Base-by-base conservation (phyloP, 2,888 invertebrate species). In the Galerucella pusilla region DNA sequence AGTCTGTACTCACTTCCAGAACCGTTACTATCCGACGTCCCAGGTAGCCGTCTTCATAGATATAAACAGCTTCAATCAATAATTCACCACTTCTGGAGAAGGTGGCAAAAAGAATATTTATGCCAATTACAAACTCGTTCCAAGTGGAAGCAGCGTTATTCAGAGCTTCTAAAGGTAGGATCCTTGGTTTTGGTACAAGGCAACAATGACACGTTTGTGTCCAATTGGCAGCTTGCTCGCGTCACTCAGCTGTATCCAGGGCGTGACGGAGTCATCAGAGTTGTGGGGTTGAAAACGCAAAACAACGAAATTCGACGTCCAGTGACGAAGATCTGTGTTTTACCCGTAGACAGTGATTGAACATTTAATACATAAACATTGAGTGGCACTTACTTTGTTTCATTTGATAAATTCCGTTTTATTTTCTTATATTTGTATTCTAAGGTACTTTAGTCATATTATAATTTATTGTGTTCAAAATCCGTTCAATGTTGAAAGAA, bases 171-270 rank as follows among this genome's bases (percentile, higher is more conserved):
- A 2, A 54, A 54, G 16, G 5, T 54, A n/a, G 14, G 54, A 54
- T 54, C n/a, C 54, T 14, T 54, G 54, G n/a, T 54, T n/a, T 5
- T n/a, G n/a, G 54, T 54, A n/a, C 54, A 54, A 14, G 54, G 54
- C n/a, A 54, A 54, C n/a, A n/a, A 54, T n/a, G n/a, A 54, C n/a
- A 54, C 54, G 6, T 54, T n/a, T n/a, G 14, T 54, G n/a, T 54
- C 54, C 14, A n/a, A 54, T n/a, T 54, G n/a, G 54, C 54, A n/a
- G 54, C 54, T 54, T 54, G 54, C 54, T 54, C 54, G 54, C 14
- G 6, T 54, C 3, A 14, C 7, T 16, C 54, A 54, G 14, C 54
- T 54, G 2, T 14, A 54, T 54, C 14, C 54, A 14, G 54, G 54
- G 14, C 16, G 14, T 7, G 54, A n/a, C 14, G 54, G 54, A 7